phyloP scores from a whole-genome alignment of 2,888 invertebrate species.

The Ormyrus nitidulus region DNA sequence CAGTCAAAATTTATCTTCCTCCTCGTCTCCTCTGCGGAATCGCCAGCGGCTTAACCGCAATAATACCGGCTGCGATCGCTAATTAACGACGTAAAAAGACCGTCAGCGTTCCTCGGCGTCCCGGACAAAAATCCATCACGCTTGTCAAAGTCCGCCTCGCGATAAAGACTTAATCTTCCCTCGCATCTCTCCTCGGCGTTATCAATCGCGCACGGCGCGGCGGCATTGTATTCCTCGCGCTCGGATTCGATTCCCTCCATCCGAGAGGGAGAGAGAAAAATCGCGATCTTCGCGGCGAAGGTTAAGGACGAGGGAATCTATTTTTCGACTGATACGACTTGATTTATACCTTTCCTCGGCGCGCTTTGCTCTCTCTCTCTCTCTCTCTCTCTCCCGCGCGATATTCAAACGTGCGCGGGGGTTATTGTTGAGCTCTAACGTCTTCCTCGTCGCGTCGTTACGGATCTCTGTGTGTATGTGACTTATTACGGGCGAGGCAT shows the following conservation, averaged over 20 bases:
- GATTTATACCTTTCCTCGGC: background rate
- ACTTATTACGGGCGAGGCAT: constrained; percentile 32
- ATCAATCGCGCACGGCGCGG: too few relatives aligned
- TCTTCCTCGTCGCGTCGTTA: constrained; percentile 4
- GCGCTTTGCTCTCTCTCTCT: background rate
- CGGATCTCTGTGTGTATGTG: background rate
- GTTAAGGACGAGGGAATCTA: constrained; percentile 23
- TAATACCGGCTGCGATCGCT: too few relatives aligned
- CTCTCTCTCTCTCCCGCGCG: background rate
- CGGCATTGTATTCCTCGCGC: too few relatives aligned
- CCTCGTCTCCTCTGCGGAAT: too few relatives aligned
- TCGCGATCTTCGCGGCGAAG: constrained; percentile 1
- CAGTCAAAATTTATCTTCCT: too few relatives aligned
- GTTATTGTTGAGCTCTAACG: constrained; percentile 32
- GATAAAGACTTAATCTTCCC: too few relatives aligned
- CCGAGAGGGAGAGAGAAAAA: background rate
- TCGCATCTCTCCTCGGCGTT: too few relatives aligned
- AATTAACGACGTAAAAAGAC: too few relatives aligned
- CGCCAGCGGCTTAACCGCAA: too few relatives aligned
- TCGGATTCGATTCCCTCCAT: constrained; percentile 18
- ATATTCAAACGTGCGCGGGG: constrained; percentile 24
- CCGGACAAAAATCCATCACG: too few relatives aligned
- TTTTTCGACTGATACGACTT: constrained; percentile 22
- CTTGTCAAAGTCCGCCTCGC: too few relatives aligned
- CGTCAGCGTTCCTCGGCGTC: too few relatives aligned